phyloP scores from a whole-genome alignment of 2,797 vertebrate species.

The Helicolenus hilgendorfi region DNA sequence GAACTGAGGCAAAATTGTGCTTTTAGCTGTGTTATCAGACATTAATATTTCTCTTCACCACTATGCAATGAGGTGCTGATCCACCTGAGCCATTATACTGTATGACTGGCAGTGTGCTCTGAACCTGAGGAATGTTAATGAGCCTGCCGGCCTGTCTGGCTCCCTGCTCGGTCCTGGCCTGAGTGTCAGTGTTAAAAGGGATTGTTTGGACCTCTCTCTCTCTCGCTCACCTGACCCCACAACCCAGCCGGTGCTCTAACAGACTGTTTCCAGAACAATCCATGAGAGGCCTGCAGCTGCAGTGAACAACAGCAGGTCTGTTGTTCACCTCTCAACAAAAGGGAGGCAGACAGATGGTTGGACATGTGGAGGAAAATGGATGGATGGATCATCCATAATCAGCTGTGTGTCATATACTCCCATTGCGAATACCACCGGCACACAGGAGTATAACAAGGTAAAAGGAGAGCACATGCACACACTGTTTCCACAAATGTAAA shows the following conservation, averaged over 20 bases:
- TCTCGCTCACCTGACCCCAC: conserved; percentile 72
- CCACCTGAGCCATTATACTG: conserved; percentile 49
- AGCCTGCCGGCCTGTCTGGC: conserved; percentile 50
- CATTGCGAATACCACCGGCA: conserved; percentile 16
- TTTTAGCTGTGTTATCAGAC: not conserved
- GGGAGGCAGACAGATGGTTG: conserved; percentile 52
- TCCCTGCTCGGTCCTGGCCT: conserved; percentile 30
- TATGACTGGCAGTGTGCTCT: conserved; percentile 12
- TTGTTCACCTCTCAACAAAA: conserved; percentile 80
- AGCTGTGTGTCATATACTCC: conserved; percentile 25
- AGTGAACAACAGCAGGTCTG: conserved; percentile 73
- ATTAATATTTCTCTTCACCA: not conserved
- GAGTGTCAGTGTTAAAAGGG: conserved; percentile 50
- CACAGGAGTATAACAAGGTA: not conserved
- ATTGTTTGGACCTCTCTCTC: conserved; percentile 47
- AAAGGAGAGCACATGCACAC: not conserved
- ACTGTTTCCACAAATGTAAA: conserved; percentile 7
- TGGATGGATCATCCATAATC: conserved; percentile 37
- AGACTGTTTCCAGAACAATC: conserved; percentile 83
- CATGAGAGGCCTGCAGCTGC: conserved; percentile 76
- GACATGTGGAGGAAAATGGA: conserved; percentile 37
- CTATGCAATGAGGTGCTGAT: conserved; percentile 41
- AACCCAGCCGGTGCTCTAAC: conserved; percentile 60
- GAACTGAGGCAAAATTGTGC: not conserved
- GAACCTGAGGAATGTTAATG: conserved; percentile 84